Evolutionary conservation across 1,140 invertebrate genomes (phyloP).

Genomic region (Ganaspis sp.): DNA sequence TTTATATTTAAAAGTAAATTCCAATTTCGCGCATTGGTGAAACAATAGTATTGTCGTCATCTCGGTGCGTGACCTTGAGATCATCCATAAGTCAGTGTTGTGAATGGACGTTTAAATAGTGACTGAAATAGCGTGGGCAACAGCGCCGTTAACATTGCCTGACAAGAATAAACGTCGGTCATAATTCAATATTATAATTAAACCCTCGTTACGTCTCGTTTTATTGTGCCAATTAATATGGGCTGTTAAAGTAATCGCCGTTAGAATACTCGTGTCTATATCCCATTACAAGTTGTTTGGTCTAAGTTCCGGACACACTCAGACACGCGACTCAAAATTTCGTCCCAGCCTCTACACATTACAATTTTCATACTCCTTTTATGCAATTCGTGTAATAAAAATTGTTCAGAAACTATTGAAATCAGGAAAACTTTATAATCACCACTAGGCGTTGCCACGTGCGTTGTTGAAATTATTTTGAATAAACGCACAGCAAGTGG

Average conservation of each 20-base stretch:
- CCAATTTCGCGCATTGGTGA: too few species aligned
- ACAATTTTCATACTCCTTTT: too few species aligned
- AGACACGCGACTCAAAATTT: constrained; percentile 57
- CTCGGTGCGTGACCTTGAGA: background rate
- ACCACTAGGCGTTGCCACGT: too few species aligned
- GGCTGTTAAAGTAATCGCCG: constrained; percentile 70
- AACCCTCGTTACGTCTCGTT: constrained; percentile 66
- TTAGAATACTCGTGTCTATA: constrained; percentile 54
- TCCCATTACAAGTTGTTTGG: constrained; percentile 48
- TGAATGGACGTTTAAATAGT: constrained; percentile 54
- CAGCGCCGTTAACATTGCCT: constrained; percentile 68
- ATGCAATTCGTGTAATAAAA: too few species aligned
- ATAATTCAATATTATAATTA: constrained; percentile 76
- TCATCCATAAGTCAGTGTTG: constrained; percentile 33
- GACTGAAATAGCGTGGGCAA: constrained; percentile 49
- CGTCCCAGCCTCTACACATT: too few species aligned
- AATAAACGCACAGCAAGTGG: too few species aligned
- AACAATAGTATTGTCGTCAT: background rate
- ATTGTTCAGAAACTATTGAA: too few species aligned
- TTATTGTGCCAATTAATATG: constrained; percentile 75
- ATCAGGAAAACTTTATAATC: too few species aligned
- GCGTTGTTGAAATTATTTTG: too few species aligned
- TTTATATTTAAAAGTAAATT: too few species aligned
- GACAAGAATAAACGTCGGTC: constrained; percentile 71
- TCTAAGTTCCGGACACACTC: constrained; percentile 45